A percentile compares a stretch with the other conserved stretches of the same genome.
phyloP scores from a whole-genome alignment of 53 echinoderm and acorn worm genomes.

The Stichopus horrens region DNA sequence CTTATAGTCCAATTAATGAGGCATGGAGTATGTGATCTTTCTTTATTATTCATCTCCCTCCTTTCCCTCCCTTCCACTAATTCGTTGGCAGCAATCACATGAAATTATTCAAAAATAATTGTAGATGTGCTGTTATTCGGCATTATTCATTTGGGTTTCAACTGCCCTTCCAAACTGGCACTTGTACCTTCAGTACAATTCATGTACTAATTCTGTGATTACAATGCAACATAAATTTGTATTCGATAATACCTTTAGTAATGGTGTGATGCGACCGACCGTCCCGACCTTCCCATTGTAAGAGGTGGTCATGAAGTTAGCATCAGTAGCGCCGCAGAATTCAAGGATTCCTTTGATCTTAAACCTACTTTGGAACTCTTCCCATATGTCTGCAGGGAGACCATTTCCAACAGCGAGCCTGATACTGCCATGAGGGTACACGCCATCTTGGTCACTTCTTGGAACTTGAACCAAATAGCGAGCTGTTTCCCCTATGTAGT shows the following conservation, averaged over 20 bases:
- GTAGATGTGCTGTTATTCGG: too few relatives aligned
- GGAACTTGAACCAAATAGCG: slow-evolving; percentile 49
- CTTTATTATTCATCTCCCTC: too few relatives aligned
- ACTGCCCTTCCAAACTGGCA: too few relatives aligned
- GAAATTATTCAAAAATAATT: too few relatives aligned
- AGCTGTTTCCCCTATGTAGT: slow-evolving; percentile 87
- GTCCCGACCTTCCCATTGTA: slow-evolving; percentile 69
- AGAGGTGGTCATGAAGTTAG: slow-evolving; percentile 64
- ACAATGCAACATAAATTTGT: too few relatives aligned
- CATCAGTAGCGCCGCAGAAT: slow-evolving; percentile 84
- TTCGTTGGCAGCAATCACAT: too few relatives aligned
- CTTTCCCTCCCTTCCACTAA: too few relatives aligned
- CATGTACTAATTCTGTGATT: too few relatives aligned
- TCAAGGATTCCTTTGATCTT: slow-evolving; percentile 71
- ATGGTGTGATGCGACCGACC: slow-evolving; percentile 66
- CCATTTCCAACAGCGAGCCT: slow-evolving; percentile 83
- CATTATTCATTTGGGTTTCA: too few relatives aligned
- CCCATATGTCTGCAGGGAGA: slow-evolving; percentile 74
- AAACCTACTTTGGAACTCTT: slow-evolving; percentile 75
- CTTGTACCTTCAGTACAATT: too few relatives aligned
- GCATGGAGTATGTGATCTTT: too few relatives aligned
- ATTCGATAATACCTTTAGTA: slow-evolving; percentile 53
- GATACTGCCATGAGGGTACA: slow-evolving; percentile 40
- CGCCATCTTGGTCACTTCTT: slow-evolving; percentile 28
- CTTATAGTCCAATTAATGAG: too few relatives aligned